These are phyloP conservation scores for Anguilla rostrata DNA, from an alignment of 2,113 vertebrate genomes.

Conservation along the genomic window DNA sequence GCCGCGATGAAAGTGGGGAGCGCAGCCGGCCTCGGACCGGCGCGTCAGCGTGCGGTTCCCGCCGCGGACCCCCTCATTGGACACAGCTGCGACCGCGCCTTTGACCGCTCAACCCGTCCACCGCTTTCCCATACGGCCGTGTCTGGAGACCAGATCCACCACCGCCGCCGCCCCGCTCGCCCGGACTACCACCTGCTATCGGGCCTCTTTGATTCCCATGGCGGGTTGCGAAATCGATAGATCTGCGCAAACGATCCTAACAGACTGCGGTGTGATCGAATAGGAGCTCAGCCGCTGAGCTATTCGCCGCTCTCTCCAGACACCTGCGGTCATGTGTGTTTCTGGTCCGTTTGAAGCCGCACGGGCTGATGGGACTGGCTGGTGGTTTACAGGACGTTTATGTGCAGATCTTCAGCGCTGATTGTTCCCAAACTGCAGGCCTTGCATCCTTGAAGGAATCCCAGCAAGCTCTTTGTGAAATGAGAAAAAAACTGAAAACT, in stretches of 20 bases:
- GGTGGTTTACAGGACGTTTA: too few relatives aligned
- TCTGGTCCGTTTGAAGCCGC: background rate
- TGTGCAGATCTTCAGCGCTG: too few relatives aligned
- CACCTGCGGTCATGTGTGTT: background rate
- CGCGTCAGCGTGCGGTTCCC: background rate
- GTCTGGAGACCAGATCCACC: background rate
- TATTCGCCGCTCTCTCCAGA: background rate
- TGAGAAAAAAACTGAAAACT: too few relatives aligned
- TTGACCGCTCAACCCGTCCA: background rate
- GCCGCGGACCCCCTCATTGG: background rate
- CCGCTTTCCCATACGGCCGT: background rate
- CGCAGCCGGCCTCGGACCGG: slow-evolving; percentile 18
- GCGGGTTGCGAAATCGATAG: background rate
- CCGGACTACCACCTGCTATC: background rate
- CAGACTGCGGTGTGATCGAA: background rate
- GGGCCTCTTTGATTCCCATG: background rate
- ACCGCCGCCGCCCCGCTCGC: background rate
- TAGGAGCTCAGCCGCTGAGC: background rate
- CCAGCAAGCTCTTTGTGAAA: too few relatives aligned
- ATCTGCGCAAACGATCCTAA: background rate
- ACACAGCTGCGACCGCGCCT: slow-evolving; percentile 2
- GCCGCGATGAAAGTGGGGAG: slow-evolving; percentile 28
- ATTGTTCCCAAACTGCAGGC: too few relatives aligned
- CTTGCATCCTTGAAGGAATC: too few relatives aligned
- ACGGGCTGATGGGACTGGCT: background rate